Base-by-base conservation (phyloP, 1,140 invertebrate species). In the Physella acuta region DNA sequence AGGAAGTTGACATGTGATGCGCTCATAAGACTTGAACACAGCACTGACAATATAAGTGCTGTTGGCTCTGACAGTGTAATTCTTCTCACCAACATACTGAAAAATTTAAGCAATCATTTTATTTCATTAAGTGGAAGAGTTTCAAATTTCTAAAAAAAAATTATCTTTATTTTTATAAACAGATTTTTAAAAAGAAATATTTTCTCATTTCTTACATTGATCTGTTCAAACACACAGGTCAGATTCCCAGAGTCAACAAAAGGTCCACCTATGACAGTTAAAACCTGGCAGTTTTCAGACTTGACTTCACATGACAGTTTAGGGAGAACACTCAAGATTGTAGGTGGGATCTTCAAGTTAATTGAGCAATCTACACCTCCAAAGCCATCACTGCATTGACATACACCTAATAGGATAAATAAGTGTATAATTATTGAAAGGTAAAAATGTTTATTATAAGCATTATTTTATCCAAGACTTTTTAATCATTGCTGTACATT, bases 331-430 rank as follows among this genome's bases (percentile, higher is more conserved):
- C 51, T 52, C 1, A 36, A 39, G n/a, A 79, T 20, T 0, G 44
- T 39, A n/a, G 74, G 74, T 56, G 72, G 62, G 2, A 33, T n/a
- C 2, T 8, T 67, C 39, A 66, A 36, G 28, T 71, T 34, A 8
- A 79, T 59, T 34, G 76, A 75, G 62, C 77, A 79, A 56, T 77
- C 76, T 17, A 66, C 61, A 36, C 76, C 76, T 8, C 58, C 66
- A 66, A 63, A 79, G 2, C 67, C 74, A 44, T 58, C 16, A 53
- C 62, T 58, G 71, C 75, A 79, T 28, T 33, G n/a, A 68, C 75
- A 78, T 3, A 55, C 28, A 67, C 77, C 77, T 78, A 55, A n/a
- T 71, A 71, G 17, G 17, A 30, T 37, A 26, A n/a, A n/a, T n/a
- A n/a, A n/a, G n/a, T n/a, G n/a, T n/a, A n/a, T n/a, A n/a, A n/a